Evolutionary conservation across 37 sponge, comb jelly and placozoan species (phyloP), one percentile per base, ranked within the genome.

Genomic region (Amphimedon queenslandica): DNA sequence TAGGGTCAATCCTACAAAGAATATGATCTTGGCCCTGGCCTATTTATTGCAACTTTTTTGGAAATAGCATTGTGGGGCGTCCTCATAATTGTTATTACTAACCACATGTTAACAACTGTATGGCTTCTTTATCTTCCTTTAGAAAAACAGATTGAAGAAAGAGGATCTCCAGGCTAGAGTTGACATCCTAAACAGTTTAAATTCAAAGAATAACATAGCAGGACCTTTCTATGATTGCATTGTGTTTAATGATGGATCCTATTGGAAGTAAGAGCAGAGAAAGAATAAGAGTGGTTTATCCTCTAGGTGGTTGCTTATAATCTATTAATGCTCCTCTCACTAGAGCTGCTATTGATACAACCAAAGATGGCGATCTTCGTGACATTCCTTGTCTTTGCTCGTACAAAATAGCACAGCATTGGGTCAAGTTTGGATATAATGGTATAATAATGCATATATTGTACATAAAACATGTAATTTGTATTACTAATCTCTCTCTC

Each of bases 221-320:
- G 93, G 92, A 2, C 93, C 96, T 20, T 82, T 88, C 21, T 90
- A 80, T 60, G 96, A 95, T 75, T 95, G 96, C 66, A 75, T 95
- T 4, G 89, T 95, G 27, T 95, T 92, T 55, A 82, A 92, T 73
- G 87, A 95, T 74, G 96, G 96, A 21, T 13, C 39, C 11, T 78
- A 60, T 0, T 88, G 87, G 90, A 88, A 94, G 96, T 92, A 38
- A n/a, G n/a, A n/a, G n/a, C n/a, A n/a, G n/a, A n/a, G n/a, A n/a
- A n/a, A n/a, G n/a, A n/a, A n/a, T n/a, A n/a, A n/a, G n/a, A n/a
- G n/a, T n/a, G n/a, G n/a, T n/a, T n/a, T n/a, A n/a, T n/a, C n/a
- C n/a, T n/a, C n/a, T n/a, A n/a, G n/a, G n/a, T n/a, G n/a, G n/a
- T n/a, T n/a, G n/a, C n/a, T n/a, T n/a, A n/a, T n/a, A n/a, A n/a